phyloP scores from a whole-genome alignment of 2,888 invertebrate species.

The Limnephilus auricula region DNA sequence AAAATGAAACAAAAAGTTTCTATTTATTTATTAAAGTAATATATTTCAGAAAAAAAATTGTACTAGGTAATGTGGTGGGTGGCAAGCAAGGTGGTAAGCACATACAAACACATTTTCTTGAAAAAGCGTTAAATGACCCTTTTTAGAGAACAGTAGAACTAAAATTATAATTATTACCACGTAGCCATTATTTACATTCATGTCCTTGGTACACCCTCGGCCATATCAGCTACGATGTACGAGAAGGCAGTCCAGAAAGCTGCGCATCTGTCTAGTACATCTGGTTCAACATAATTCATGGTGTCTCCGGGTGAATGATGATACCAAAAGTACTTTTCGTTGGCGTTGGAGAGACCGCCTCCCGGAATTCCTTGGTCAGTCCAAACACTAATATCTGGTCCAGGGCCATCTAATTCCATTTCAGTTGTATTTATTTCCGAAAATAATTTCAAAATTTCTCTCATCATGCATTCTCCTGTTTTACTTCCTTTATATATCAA shows the following conservation, averaged over 20 bases:
- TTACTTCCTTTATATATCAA: slow-evolving; percentile 78
- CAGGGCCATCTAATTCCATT: slow-evolving; percentile 74
- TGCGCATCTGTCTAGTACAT: slow-evolving; percentile 80
- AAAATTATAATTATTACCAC: background rate
- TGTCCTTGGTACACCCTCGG: slow-evolving; percentile 76
- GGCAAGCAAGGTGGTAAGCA: background rate
- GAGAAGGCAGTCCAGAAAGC: slow-evolving; percentile 83
- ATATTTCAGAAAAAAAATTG: too few relatives aligned
- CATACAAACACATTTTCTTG: background rate
- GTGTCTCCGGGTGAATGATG: slow-evolving; percentile 85
- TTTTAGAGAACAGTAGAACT: background rate
- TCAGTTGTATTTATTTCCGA: slow-evolving; percentile 78
- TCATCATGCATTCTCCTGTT: slow-evolving; percentile 78
- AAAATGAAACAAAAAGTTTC: background rate
- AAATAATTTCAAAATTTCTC: slow-evolving; percentile 79
- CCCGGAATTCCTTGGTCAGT: slow-evolving; percentile 80
- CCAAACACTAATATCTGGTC: slow-evolving; percentile 81
- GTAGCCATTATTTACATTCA: background rate
- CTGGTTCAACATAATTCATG: slow-evolving; percentile 81
- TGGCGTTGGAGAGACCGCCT: slow-evolving; percentile 79
- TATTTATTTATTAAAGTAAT: background rate
- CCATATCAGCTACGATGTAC: slow-evolving; percentile 82
- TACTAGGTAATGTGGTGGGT: background rate
- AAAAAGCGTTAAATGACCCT: background rate
- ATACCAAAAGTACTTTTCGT: slow-evolving; percentile 79